phyloP scores from a whole-genome alignment of 1,140 invertebrate genomes.

The Ridgeia piscesae region DNA sequence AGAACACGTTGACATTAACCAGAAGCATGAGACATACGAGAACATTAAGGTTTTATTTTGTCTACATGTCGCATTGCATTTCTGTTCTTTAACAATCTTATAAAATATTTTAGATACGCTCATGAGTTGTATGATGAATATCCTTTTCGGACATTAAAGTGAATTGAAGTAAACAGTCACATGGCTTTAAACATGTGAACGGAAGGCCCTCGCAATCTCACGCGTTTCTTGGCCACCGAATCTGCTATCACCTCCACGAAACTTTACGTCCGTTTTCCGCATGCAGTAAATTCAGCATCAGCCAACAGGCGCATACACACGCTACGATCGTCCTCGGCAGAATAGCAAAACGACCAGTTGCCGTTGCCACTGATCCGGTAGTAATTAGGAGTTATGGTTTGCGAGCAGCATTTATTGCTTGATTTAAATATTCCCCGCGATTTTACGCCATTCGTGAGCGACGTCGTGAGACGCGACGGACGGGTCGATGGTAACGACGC shows the following conservation, averaged over 20 bases:
- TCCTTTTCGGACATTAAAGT: too few relatives aligned
- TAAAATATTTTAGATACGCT: too few relatives aligned
- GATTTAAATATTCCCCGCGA: not conserved
- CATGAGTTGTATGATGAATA: too few relatives aligned
- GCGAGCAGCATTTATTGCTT: not conserved
- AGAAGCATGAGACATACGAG: too few relatives aligned
- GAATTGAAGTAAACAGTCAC: too few relatives aligned
- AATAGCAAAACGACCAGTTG: not conserved
- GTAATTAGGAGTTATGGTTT: slow-evolving; percentile 1
- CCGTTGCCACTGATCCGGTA: not conserved
- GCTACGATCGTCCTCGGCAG: not conserved
- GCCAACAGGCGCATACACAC: not conserved
- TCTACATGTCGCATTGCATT: too few relatives aligned
- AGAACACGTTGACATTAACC: too few relatives aligned
- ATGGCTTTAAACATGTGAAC: too few relatives aligned
- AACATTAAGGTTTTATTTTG: too few relatives aligned
- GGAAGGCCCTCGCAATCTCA: not conserved
- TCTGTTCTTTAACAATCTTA: too few relatives aligned
- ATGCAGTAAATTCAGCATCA: not conserved
- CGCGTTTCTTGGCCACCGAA: not conserved
- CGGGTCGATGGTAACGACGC: not conserved
- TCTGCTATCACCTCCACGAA: not conserved
- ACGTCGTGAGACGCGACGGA: not conserved
- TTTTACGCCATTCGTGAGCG: not conserved
- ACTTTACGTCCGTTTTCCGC: not conserved